Conservation (phyloP, 2,888 invertebrate genomes). For the Fragum whitleyi region DNA sequence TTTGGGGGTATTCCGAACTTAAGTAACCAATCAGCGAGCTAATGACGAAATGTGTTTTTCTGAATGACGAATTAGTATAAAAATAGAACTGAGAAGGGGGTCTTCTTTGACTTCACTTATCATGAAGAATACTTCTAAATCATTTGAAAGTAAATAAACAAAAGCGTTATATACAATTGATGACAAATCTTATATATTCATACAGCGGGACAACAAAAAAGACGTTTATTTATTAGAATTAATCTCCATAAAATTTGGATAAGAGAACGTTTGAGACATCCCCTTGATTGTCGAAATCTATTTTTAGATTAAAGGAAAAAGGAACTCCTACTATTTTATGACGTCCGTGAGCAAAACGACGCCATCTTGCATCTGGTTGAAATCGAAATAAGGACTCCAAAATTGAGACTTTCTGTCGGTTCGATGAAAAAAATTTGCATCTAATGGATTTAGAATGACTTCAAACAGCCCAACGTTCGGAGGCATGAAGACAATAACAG, state of each 20-base stretch:
- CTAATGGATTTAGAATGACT: conserved; percentile 30
- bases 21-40: not conserved
- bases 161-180: too few species aligned
- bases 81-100: not conserved
- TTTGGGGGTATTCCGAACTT: not conserved
- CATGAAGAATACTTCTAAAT: too few species aligned
- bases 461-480: conserved; percentile 57
- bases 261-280: conserved; percentile 15
- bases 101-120: too few species aligned
- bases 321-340: conserved; percentile 1
- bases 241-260: too few species aligned
- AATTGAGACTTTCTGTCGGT: conserved; percentile 11
- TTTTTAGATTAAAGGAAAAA: conserved; percentile 7
- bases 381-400: not conserved
- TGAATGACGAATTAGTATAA: not conserved
- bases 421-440: conserved; percentile 25
- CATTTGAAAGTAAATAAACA: too few species aligned
- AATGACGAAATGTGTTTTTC: not conserved
- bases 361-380: conserved; percentile 45
- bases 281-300: not conserved
- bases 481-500: conserved; percentile 49
- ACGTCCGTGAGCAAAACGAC: conserved; percentile 24
- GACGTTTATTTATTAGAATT: too few species aligned
- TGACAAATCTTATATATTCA: too few species aligned
- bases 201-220: too few species aligned